Conservation (phyloP, 1,140 invertebrate genomes). For the Paramacrobiotus metropolitanus region DNA sequence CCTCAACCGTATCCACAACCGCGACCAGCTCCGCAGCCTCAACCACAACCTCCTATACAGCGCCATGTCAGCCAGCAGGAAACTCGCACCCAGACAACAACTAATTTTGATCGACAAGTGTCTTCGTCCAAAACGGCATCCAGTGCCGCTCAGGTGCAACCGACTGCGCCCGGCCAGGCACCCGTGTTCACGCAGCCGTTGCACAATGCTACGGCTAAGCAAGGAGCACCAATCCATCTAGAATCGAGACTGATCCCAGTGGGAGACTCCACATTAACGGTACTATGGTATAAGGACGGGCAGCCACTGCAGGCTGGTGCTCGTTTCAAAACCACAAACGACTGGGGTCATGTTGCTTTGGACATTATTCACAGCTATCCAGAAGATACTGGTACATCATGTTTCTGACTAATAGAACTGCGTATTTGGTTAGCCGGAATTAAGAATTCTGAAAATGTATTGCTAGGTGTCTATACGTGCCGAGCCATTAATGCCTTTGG, state of each 20-base stretch:
- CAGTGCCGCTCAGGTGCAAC: background rate
- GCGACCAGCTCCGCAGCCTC: background rate
- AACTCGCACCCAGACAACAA: too few relatives aligned
- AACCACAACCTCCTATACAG: too few relatives aligned
- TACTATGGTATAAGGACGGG: slow-evolving; percentile 89
- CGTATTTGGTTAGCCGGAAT: background rate
- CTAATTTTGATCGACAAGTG: background rate
- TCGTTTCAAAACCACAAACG: slow-evolving; percentile 30
- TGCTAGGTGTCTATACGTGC: background rate
- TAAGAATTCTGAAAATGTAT: background rate
- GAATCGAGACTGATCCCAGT: slow-evolving; percentile 78
- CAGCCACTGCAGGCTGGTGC: slow-evolving; percentile 58
- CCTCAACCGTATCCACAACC: background rate
- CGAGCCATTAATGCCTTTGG: background rate
- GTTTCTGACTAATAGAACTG: background rate
- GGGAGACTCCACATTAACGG: slow-evolving; percentile 63
- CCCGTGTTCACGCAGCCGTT: slow-evolving; percentile 65
- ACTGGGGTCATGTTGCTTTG: slow-evolving; percentile 31
- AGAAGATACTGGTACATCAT: slow-evolving; percentile 25
- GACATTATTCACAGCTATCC: slow-evolving; percentile 30
- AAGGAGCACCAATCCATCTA: slow-evolving; percentile 83
- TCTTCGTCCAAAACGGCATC: background rate
- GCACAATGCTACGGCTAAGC: slow-evolving; percentile 66
- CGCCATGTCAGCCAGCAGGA: too few relatives aligned
- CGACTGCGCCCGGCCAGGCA: slow-evolving; percentile 30